These are phyloP conservation scores for Cephus nigrinus DNA, from an alignment of 2,888 invertebrate species.

Conservation along the genomic window DNA sequence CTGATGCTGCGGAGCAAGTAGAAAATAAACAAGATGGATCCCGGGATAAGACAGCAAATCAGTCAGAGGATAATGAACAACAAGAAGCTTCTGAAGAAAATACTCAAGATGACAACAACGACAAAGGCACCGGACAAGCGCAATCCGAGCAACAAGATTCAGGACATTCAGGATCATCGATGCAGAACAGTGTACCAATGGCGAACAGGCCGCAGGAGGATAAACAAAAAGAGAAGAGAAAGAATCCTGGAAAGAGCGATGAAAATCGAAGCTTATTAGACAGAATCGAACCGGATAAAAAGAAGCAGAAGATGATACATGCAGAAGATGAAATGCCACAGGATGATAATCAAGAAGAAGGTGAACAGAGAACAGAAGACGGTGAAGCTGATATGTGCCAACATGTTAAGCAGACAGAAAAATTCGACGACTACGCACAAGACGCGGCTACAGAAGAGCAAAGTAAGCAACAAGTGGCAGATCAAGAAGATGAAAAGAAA, in stretches of 20 bases:
- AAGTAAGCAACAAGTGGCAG: conserved; percentile 75
- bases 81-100: conserved; percentile 66
- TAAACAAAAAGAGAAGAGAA: conserved; percentile 70
- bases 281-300: conserved; percentile 72
- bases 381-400: conserved; percentile 77
- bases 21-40: conserved; percentile 63
- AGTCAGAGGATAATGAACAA: conserved; percentile 67
- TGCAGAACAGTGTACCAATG: conserved; percentile 62
- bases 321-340: conserved; percentile 68
- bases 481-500: conserved; percentile 73
- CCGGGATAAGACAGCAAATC: conserved; percentile 64
- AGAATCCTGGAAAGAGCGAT: conserved; percentile 81
- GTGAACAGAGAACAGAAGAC: conserved; percentile 43
- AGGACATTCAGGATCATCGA: conserved; percentile 73
- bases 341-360: conserved; percentile 68
- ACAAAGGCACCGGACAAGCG: conserved; percentile 79
- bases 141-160: conserved; percentile 78
- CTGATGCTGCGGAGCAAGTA: conserved; percentile 68
- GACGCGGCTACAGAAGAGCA: conserved; percentile 88
- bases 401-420: conserved; percentile 84
- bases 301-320: conserved; percentile 72
- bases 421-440: conserved; percentile 78
- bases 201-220: conserved; percentile 61
- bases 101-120: conserved; percentile 71
- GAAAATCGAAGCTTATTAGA: conserved; percentile 79